Evolutionary conservation across 2,113 vertebrate species (phyloP), one percentile per base, ranked within the genome.

Genomic region (Eira barbara): DNA sequence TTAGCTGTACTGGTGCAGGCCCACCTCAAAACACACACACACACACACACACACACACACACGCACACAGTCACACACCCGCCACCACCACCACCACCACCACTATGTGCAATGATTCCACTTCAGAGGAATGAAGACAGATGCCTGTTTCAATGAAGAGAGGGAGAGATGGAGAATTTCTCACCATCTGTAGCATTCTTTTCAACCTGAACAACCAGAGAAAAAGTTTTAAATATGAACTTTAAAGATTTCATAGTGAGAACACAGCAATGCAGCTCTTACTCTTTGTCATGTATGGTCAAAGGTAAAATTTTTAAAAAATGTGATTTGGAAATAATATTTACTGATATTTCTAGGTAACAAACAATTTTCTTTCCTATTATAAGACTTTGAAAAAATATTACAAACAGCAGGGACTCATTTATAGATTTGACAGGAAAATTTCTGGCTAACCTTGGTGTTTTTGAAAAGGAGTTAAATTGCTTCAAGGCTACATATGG

Each of bases 271-370:
- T 57, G 7, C 1, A 36, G 1, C 83, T 94, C 7, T 67, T 89
- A 25, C 1, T 52, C 39, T 57, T 57, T 84, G 61, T 59, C 3
- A 49, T 91, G 76, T 97, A 42, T 4, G 4, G 55, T 81, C 6
- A 93, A 97, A 93, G 18, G 1, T 45, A 97, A 98, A 98, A 91
- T 89, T 52, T 88, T 88, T 0, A 3, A 92, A 85, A 73, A 57
- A 89, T 92, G 31, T 97, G 36, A 52, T 10, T 89, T 93, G 23
- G 36, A 96, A 98, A 95, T 82, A 96, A 86, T 85, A 96, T 9
- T 97, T 89, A 95, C 27, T 88, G 65, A 73, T 17, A 93, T 17
- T 42, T 91, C 4, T 78, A 89, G 13, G 57, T 52, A 94, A 3
- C 31, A 84, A 95, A 96, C 59, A 15, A 61, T 94, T 97, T 86